Base-by-base conservation (phyloP, 2,797 vertebrate genomes). In the Crocodylus rhombifer region DNA sequence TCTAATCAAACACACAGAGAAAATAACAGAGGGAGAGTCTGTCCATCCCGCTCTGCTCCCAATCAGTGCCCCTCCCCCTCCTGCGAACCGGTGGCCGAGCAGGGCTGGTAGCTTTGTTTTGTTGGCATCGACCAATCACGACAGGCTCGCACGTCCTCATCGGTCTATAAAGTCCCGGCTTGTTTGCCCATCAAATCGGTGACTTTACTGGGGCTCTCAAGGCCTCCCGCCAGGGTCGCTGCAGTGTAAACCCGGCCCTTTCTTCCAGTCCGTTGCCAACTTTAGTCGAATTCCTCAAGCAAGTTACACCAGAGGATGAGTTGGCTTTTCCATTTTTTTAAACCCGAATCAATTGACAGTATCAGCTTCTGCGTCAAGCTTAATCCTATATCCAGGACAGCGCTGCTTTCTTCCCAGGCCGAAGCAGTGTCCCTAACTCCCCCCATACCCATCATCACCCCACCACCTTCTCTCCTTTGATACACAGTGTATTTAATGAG, bases 251-350 rank as follows among this genome's bases (percentile, higher is more conserved):
- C 93, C 84, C 61, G 93, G 89, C 90, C 73, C 88, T 80, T 95
- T 96, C 92, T 89, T 94, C 95, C 91, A 96, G 80, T 97, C 95
- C 92, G 91, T 94, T 93, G 94, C 78, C 81, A 95, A 77, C 51
- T 92, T 89, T 91, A 86, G 88, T 88, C 92, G 92, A 94, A 87
- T 94, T 95, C 87, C 95, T 96, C 96, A 87, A 96, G 95, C 93
- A 96, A 96, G 96, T 96, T 95, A 92, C 81, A 42, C 86, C 86
- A 94, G 94, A 95, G 93, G 77, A 91, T 81, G 91, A 92, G 80
- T 64, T 92, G 91, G 82, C 93, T 85, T 93, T 95, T 51, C 42
- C 42, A 51, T 51, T 51, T 51, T 51, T 89, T 78, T 81, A 81
- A 62, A 75, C 71, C 91, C 0, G 6, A 26, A 33, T 90, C 88